phyloP scores from a whole-genome alignment of 2,888 invertebrate genomes.

The Saturnia pavonia region DNA sequence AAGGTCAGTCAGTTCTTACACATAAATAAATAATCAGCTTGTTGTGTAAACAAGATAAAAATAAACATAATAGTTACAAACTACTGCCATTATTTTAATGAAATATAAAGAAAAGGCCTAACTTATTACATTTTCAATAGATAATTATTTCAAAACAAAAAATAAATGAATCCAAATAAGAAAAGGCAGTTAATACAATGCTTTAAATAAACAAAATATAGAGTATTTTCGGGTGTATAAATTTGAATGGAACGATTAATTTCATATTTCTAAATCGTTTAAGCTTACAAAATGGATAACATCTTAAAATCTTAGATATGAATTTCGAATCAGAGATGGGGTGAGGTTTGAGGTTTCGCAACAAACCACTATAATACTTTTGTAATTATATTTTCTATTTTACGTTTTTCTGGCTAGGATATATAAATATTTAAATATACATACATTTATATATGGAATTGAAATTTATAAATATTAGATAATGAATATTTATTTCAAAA shows the following conservation, averaged over 20 bases:
- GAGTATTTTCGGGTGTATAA: too few relatives aligned
- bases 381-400: neutral
- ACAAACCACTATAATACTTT: neutral
- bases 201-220: too few relatives aligned
- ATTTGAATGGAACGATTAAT: too few relatives aligned
- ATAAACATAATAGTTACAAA: neutral
- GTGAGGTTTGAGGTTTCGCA: neutral
- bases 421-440: slow-evolving; percentile 22
- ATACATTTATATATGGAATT: slow-evolving; percentile 30
- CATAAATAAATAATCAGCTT: neutral
- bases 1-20: neutral
- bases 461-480: slow-evolving; percentile 18
- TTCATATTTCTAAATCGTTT: too few relatives aligned
- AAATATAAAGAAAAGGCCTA: neutral
- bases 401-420: slow-evolving; percentile 3
- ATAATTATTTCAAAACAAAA: too few relatives aligned
- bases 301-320: too few relatives aligned
- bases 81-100: neutral
- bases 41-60: neutral
- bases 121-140: too few relatives aligned
- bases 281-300: too few relatives aligned
- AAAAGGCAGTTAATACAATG: too few relatives aligned
- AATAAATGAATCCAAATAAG: too few relatives aligned
- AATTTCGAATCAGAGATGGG: neutral
- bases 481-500: neutral